Percentiles rank a stretch among this genome's conserved stretches.
Conservation (phyloP, 2,888 invertebrate species). For the Malthinus flaveolus region DNA sequence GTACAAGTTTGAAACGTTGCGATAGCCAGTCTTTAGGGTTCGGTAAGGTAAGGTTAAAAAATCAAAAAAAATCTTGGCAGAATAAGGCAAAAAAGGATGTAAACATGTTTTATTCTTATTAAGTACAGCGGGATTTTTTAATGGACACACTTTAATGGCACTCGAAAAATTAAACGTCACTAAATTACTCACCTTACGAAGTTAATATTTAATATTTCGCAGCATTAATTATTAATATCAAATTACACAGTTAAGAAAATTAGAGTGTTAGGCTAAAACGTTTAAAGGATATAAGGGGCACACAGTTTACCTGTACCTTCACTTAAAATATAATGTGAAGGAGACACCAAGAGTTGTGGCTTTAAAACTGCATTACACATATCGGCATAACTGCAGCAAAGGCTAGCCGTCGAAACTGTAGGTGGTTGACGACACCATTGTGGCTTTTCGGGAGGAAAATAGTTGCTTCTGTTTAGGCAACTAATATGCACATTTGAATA, state of each 20-base stretch:
- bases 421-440: conserved; percentile 55
- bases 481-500: conserved; percentile 33
- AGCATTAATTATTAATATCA: conserved; percentile 15
- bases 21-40: conserved; percentile 9
- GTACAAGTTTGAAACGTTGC: background rate
- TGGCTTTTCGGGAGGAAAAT: conserved; percentile 66
- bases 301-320: conserved; percentile 38
- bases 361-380: conserved; percentile 59
- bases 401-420: conserved; percentile 43
- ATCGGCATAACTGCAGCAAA: conserved; percentile 61
- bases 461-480: conserved; percentile 49
- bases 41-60: conserved; percentile 9
- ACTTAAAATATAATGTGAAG: conserved; percentile 19
- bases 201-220: background rate
- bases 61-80: too few relatives aligned
- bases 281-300: conserved; percentile 29
- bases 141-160: too few relatives aligned
- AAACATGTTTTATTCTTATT: too few relatives aligned
- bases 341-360: conserved; percentile 33
- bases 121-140: background rate
- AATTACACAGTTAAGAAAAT: conserved; percentile 26
- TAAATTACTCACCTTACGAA: conserved; percentile 16
- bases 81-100: too few relatives aligned
- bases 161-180: conserved; percentile 7
- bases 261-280: conserved; percentile 30